Conservation (phyloP, 2,888 invertebrate genomes). For the Morpho achilles region DNA sequence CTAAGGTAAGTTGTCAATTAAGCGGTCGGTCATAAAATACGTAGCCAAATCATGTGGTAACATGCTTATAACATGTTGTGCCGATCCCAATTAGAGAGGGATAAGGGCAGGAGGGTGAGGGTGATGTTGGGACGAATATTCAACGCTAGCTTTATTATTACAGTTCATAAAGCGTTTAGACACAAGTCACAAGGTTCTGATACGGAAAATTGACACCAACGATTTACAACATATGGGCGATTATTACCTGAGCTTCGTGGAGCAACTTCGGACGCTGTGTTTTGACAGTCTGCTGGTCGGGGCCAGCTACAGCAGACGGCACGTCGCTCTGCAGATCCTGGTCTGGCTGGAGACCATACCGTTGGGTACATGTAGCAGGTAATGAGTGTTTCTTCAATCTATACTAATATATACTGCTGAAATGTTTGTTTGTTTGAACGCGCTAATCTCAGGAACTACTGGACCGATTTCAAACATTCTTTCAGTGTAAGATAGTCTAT, state of each 20-base stretch:
- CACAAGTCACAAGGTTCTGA: constrained; percentile 49
- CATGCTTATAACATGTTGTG: too few species aligned
- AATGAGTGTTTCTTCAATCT: not conserved
- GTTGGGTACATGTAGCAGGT: constrained; percentile 41
- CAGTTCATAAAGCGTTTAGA: constrained; percentile 61
- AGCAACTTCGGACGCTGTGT: constrained; percentile 67
- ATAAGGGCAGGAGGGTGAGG: too few species aligned
- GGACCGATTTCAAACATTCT: too few species aligned
- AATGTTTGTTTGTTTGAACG: too few species aligned
- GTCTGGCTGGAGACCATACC: constrained; percentile 44
- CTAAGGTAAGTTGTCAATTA: too few species aligned
- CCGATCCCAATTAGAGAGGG: too few species aligned
- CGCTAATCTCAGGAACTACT: too few species aligned
- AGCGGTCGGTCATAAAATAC: too few species aligned
- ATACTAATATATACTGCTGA: too few species aligned
- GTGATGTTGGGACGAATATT: not conserved
- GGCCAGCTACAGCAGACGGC: constrained; percentile 81
- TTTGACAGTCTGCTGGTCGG: constrained; percentile 79
- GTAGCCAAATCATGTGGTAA: too few species aligned
- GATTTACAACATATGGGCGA: constrained; percentile 20
- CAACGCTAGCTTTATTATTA: not conserved
- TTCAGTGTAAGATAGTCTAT: too few species aligned
- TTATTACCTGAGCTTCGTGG: constrained; percentile 66
- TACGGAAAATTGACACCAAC: constrained; percentile 30
- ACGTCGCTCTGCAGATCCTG: constrained; percentile 78